These are phyloP conservation scores for Dromius quadrimaculatus DNA, from an alignment of 2,888 invertebrate genomes.

Conservation along the genomic window DNA sequence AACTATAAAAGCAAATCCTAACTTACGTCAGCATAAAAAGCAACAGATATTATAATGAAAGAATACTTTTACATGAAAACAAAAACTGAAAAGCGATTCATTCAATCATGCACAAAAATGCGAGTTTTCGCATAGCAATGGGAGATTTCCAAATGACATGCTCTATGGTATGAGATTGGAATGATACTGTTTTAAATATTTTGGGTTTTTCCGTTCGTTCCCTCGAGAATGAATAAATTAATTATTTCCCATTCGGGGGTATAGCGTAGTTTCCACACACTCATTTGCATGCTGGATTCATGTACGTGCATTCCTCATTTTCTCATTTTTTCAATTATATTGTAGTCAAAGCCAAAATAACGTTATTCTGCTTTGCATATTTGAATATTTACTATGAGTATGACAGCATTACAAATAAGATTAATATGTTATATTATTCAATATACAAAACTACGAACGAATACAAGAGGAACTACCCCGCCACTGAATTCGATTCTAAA, in stretches of 20 bases:
- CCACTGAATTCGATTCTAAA: no score
- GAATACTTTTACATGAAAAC: no score
- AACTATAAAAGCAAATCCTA: no score
- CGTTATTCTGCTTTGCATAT: constrained; percentile 35
- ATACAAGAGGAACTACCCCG: no score
- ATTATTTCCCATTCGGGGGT: constrained; percentile 60
- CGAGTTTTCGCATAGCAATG: constrained; percentile 6
- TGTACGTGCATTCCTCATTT: constrained; percentile 34
- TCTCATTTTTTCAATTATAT: constrained; percentile 37
- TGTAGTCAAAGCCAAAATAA: constrained; percentile 41
- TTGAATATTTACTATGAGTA: constrained; percentile 31
- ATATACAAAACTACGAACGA: no score
- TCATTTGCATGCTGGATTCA: constrained; percentile 44
- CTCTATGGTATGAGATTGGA: constrained; percentile 1
- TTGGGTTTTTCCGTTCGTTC: constrained; percentile 24
- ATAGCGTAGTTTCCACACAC: constrained; percentile 25
- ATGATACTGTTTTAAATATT: constrained; percentile 25
- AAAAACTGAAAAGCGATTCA: no score
- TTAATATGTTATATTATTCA: constrained; percentile 15
- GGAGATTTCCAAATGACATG: constrained; percentile 23
- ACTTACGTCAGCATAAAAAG: no score
- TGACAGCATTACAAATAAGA: constrained; percentile 20
- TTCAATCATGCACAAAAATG: constrained; percentile 4
- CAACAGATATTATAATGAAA: no score
- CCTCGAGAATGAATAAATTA: constrained; percentile 62